Conservation (phyloP, 2,113 vertebrate species). For the Triplophysa tibetana region DNA sequence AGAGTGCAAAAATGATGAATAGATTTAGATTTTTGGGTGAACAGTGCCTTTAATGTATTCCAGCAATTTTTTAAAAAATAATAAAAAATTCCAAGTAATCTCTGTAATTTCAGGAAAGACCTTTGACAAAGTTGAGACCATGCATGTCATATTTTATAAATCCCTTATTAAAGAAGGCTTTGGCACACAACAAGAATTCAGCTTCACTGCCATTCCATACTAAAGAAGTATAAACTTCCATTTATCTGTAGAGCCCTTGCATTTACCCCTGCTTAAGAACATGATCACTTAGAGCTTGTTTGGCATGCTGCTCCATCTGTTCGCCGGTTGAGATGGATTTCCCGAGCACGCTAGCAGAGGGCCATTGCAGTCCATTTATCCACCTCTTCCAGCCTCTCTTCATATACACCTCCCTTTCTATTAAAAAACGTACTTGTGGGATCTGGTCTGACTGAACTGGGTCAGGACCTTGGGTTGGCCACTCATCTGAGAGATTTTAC, state of each 20-base stretch:
- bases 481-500: slow-evolving; percentile 33
- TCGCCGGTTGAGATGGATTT: slow-evolving; percentile 4
- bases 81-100: too few species aligned
- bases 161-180: background rate
- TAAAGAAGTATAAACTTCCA: background rate
- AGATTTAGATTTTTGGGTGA: too few species aligned
- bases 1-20: too few species aligned
- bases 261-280: slow-evolving; percentile 56
- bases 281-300: background rate
- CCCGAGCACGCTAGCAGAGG: background rate
- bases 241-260: slow-evolving; percentile 47
- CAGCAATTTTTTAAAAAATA: too few species aligned
- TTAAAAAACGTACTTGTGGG: slow-evolving; percentile 2
- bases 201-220: background rate
- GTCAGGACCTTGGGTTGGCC: slow-evolving; percentile 41
- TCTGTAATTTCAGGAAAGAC: too few species aligned
- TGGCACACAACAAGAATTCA: background rate
- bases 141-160: background rate
- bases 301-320: background rate
- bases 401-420: background rate
- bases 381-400: slow-evolving; percentile 4
- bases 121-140: too few species aligned
- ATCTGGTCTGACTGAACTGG: slow-evolving; percentile 46
- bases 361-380: background rate
- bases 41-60: too few species aligned